phyloP scores from a whole-genome alignment of 2,113 vertebrate genomes.

The Speoplatyrhinus poulsoni region DNA sequence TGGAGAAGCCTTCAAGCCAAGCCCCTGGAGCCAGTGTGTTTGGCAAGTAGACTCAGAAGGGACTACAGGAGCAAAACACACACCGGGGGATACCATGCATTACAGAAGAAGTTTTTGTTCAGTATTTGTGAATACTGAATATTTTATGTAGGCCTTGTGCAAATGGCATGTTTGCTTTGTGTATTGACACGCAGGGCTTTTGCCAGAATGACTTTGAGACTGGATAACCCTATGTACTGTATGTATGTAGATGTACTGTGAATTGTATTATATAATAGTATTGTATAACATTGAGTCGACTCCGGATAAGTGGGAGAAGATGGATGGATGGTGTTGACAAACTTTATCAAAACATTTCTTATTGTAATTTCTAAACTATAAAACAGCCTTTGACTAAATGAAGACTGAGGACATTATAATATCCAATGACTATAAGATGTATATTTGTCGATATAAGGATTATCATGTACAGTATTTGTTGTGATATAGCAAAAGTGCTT shows the following conservation, averaged over 20 bases:
- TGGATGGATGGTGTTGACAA: background rate
- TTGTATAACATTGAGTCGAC: background rate
- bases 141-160: background rate
- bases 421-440: no score
- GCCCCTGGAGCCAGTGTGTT: slow-evolving; percentile 84
- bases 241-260: no score
- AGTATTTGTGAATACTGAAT: background rate
- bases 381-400: background rate
- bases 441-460: no score
- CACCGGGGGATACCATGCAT: background rate
- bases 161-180: no score
- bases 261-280: background rate
- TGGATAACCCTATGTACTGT: no score
- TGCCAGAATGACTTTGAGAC: background rate
- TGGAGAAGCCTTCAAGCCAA: slow-evolving; percentile 78
- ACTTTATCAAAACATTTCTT: background rate
- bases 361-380: no score
- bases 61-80: background rate
- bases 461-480: no score
- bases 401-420: no score
- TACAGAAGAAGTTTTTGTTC: background rate
- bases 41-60: slow-evolving; percentile 69
- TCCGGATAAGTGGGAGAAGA: no score
- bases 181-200: background rate
- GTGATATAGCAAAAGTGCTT: no score